Evolutionary conservation across 2,888 invertebrate genomes (phyloP).

Genomic region (Sinodicranocentrus sp.): DNA sequence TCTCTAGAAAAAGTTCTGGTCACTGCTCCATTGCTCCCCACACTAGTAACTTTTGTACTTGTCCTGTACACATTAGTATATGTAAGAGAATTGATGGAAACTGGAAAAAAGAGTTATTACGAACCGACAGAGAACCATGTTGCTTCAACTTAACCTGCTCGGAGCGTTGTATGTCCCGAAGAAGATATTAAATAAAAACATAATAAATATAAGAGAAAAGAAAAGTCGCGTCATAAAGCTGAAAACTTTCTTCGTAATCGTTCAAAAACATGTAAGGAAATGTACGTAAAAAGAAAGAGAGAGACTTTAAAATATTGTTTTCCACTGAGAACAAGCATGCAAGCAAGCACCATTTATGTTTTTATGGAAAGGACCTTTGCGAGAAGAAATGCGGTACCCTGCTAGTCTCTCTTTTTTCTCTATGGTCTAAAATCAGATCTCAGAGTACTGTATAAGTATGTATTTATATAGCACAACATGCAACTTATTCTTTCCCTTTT

Average conservation of each 20-base stretch:
- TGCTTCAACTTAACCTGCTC: slow-evolving; percentile 13
- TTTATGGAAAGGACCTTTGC: slow-evolving; percentile 8
- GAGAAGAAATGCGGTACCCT: too few species aligned
- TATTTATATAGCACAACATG: slow-evolving; percentile 13
- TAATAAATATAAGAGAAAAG: neutral
- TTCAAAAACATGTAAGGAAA: slow-evolving; percentile 44
- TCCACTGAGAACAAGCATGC: neutral
- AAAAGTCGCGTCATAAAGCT: slow-evolving; percentile 32
- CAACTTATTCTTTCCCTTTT: slow-evolving; percentile 41
- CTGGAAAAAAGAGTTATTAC: slow-evolving; percentile 6
- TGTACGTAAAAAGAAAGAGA: neutral
- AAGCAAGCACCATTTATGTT: slow-evolving; percentile 21
- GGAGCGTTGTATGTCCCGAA: neutral
- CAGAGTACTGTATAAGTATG: neutral
- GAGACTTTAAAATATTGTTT: slow-evolving; percentile 32
- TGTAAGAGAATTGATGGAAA: neutral
- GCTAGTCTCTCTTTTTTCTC: too few species aligned
- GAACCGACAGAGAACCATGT: slow-evolving; percentile 11
- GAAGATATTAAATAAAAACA: slow-evolving; percentile 8
- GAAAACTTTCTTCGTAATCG: slow-evolving; percentile 42
- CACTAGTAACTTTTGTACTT: too few species aligned
- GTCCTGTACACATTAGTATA: too few species aligned
- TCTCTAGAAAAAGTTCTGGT: too few species aligned
- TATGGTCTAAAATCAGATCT: neutral
- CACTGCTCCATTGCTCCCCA: too few species aligned